Conservation (phyloP, 2,888 invertebrate species). For the Epinotia nisella region DNA sequence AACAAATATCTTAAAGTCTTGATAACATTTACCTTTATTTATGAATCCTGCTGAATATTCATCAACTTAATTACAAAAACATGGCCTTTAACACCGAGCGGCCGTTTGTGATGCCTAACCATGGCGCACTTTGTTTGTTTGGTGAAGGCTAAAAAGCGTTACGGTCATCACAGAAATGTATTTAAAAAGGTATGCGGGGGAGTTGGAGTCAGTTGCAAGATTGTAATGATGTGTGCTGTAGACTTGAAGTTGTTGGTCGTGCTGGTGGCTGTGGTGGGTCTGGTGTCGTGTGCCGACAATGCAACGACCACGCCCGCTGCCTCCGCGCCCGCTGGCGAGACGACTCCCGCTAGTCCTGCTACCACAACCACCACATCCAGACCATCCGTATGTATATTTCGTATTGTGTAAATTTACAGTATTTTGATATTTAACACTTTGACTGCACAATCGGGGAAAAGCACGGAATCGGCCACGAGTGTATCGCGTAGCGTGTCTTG, state of each 20-base stretch:
- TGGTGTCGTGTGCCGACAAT: conserved; percentile 5
- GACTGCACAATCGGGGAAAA: too few relatives aligned
- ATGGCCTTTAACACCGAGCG: conserved; percentile 1
- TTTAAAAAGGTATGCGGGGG: conserved; percentile 5
- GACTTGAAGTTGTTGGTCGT: conserved; percentile 14
- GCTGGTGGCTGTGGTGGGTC: neutral
- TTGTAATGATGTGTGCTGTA: conserved; percentile 13
- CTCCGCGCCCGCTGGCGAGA: neutral
- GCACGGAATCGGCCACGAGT: too few relatives aligned
- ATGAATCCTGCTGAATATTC: conserved; percentile 7
- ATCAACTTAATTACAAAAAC: conserved; percentile 9
- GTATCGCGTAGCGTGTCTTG: too few relatives aligned
- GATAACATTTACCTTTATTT: conserved; percentile 9
- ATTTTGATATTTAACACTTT: neutral
- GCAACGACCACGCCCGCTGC: neutral
- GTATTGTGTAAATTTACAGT: neutral
- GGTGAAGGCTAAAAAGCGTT: conserved; percentile 23
- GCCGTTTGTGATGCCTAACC: conserved; percentile 13
- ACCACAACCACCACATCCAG: neutral
- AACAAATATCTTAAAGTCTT: neutral
- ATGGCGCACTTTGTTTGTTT: conserved; percentile 4
- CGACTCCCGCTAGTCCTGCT: neutral
- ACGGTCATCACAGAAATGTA: conserved; percentile 19
- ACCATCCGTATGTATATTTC: conserved; percentile 20
- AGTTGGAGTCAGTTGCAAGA: conserved; percentile 1